A percentile compares a stretch with the other conserved stretches of the same genome.
Conservation (phyloP, 1,140 invertebrate genomes). For the Laupala kohalensis region DNA sequence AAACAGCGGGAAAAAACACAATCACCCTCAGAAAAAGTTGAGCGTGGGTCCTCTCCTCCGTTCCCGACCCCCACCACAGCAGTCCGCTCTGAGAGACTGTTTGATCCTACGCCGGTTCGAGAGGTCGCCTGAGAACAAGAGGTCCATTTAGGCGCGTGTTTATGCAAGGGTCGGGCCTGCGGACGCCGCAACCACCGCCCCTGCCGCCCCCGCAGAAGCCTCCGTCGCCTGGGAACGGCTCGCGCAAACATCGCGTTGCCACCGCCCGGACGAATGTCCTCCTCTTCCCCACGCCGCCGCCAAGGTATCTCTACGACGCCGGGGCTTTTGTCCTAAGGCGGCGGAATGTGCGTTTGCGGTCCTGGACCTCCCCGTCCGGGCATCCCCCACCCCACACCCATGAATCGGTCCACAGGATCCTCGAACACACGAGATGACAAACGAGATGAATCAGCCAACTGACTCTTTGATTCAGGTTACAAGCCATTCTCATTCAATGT, state of each 20-base stretch:
- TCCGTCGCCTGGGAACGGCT: neutral
- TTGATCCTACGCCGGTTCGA: neutral
- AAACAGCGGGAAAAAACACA: neutral
- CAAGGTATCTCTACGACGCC: neutral
- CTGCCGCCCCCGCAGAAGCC: too few species aligned
- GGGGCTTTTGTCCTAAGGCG: neutral
- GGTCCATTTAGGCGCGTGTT: neutral
- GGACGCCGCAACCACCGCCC: neutral
- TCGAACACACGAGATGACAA: too few species aligned
- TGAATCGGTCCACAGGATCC: too few species aligned
- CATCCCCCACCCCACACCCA: neutral
- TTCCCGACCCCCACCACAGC: too few species aligned
- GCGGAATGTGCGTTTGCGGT: neutral
- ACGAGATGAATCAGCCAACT: too few species aligned
- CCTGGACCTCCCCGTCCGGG: neutral
- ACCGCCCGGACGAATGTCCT: too few species aligned
- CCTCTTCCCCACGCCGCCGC: neutral
- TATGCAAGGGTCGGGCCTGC: neutral
- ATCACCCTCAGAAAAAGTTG: neutral
- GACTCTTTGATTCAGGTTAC: too few species aligned
- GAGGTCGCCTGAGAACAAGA: neutral
- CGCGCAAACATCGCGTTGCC: too few species aligned
- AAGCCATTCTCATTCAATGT: too few species aligned
- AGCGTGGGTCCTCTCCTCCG: too few species aligned
- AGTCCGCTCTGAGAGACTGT: too few species aligned